Evolutionary conservation across 1,140 invertebrate species (phyloP), one percentile per base, ranked within the genome.

Genomic region (Psix sp.): DNA sequence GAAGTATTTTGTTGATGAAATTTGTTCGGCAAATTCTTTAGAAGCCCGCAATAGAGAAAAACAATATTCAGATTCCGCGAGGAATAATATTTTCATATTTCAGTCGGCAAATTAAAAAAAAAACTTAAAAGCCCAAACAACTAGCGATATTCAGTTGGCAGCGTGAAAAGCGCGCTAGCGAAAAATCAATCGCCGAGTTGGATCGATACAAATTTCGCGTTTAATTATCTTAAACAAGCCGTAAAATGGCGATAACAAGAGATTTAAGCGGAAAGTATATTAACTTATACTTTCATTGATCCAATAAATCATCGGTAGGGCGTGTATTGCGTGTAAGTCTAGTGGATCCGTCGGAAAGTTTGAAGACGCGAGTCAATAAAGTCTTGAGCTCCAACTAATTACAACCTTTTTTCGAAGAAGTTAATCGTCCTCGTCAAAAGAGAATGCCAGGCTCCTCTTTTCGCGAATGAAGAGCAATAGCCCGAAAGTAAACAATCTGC

Each of bases 211-310:
- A 17, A 17, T 46, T 45, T 57, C 9, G 16, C 24, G 52, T 24
- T 57, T 57, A 57, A 45, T 45, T 45, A 57, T 43, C 26, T 56
- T 21, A 38, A 45, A 57, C 18, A 57, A 45, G 36, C 14, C 42
- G 18, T 36, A 26, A 59, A 59, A 26, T 7, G 40, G 5, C 35
- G 36, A 40, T 40, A 42, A 42, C 10, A 42, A 42, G 17, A 17
- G 39, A 2, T 42, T 42, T 11, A n/a, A 42, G 21, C 21, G n/a
- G 42, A 54, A 49, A 40, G 3, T 38, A 26, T 35, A 38, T 49
- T 49, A 49, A 49, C 31, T 49, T 49, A 36, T 33, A 33, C 38
- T 18, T 54, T 18, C 29, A 5, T 21, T 1, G 14, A 31, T 13
- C 52, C 38, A 56, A 43, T 42, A 56, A 43, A 43, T 43, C 39